Evolutionary conservation across 1,140 invertebrate species (phyloP), one percentile per base, ranked within the genome.

Genomic region (Melipona quadrifasciata): DNA sequence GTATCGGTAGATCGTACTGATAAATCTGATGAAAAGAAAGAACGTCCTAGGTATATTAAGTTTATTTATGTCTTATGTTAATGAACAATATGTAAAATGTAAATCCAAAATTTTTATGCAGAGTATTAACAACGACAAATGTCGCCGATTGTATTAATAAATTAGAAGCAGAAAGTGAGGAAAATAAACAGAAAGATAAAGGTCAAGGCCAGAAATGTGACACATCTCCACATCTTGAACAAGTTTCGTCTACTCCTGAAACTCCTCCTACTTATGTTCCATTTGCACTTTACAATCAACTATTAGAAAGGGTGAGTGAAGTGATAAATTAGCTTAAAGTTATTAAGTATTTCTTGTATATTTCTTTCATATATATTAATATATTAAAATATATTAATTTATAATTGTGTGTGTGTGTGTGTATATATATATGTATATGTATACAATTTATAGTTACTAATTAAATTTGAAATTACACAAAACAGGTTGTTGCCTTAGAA

Each of bases 251-350:
- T 65, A 78, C 89, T 64, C 80, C 90, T 65, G 86, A 81, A 71
- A 71, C 68, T 24, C 85, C 90, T 72, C 89, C 92, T 79, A 91
- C 91, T 82, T 95, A 91, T 87, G 94, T 95, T 81, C 93, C 94
- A 39, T 95, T 94, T 89, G 90, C 92, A 71, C 86, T 94, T 82
- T 95, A 93, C 81, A 93, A 86, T 88, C 92, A 95, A 90, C 86
- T 95, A 61, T 84, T 94, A 79, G 93, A 95, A 84, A 93, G 92
- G 91, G 94, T 95, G 89, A 92, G 74, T 88, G 84, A 70, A 70
- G 11, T 27, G 19, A 47, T 10, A 39, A 53, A 21, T 24, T 57
- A 64, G 19, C 16, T 17, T 65, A 31, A 65, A 17, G 16, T 31
- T 65, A 65, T 65, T 31, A 65, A 65, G 27, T 53, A 51, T 19